Base-by-base conservation (phyloP, 2,888 invertebrate genomes). In the Agonopterix alstromeriana region DNA sequence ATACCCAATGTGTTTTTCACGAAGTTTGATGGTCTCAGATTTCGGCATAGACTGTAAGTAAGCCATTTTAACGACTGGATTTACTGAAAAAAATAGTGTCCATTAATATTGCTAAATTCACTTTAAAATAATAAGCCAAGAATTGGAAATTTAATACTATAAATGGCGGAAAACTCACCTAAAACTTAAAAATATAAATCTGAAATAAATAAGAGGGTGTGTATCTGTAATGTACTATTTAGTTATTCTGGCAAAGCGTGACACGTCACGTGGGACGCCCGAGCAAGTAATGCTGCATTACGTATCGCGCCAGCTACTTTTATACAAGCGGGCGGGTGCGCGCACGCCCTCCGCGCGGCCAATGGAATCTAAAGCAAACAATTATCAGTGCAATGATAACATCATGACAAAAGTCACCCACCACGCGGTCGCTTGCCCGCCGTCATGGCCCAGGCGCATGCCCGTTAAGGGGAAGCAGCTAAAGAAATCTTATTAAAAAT, bases 1-100 rank as follows among this genome's bases (percentile, higher is more conserved):
- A 93, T 80, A 96, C 97, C 96, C 96, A 63, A 97, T 93, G 67
- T 95, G 92, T 68, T 94, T 92, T 72, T 96, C 93, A 36, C 97
- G 91, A 46, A 96, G 90, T 57, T 92, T 92, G 51, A 97, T 93
- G 1, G 96, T 97, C 70, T 96, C 95, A 53, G 90, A 85, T 82
- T 96, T 96, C 27, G 93, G 88, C 90, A 96, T 90, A 50, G 93
- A 92, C 78, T 95, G 95, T 73, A 85, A 60, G 53, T 82, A 86
- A 55, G 88, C 90, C 92, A 89, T 91, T 81, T 67, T 78, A 52
- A 42, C 47, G 51, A 17, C 51, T 12, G 8, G 10, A 11, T 42
- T 42, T 8, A 42, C 10, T 27, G 43, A 10, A 41, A 42, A 35
- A 35, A 10, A 42, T 14, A 44, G 11, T 42, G 17, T 35, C 12